Evolutionary conservation across 2,797 vertebrate species (phyloP).

Genomic region (Chromobotia macracanthus): DNA sequence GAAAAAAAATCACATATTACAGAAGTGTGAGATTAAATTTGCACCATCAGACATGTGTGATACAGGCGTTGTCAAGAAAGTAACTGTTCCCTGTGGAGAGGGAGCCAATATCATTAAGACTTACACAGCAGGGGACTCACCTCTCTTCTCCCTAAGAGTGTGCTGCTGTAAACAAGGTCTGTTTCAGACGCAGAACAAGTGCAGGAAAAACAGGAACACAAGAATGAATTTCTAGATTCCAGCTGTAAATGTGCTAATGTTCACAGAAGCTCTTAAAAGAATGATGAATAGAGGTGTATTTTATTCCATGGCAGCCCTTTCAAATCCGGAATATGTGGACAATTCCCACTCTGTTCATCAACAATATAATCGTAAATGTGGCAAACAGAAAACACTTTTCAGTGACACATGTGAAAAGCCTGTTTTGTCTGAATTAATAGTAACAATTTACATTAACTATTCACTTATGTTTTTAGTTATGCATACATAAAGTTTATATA

Average conservation of each 20-base stretch:
- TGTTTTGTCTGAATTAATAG: background rate
- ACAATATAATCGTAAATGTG: background rate
- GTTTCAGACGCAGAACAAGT: constrained; percentile 18
- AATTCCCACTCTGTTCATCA: background rate
- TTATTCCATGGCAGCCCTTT: background rate
- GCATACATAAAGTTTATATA: background rate
- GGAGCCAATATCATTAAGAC: constrained; percentile 71
- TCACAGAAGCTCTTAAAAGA: constrained; percentile 1
- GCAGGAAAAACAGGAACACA: background rate
- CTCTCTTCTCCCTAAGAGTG: constrained; percentile 32
- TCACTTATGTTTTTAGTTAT: background rate
- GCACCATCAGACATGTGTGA: constrained; percentile 65
- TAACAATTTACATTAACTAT: background rate
- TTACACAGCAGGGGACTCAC: constrained; percentile 69
- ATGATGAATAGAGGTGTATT: constrained; percentile 12
- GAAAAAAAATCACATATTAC: constrained; percentile 62
- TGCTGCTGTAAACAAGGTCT: constrained; percentile 36
- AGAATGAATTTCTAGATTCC: constrained; percentile 20
- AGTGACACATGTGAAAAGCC: background rate
- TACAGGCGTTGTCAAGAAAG: constrained; percentile 69
- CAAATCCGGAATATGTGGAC: background rate
- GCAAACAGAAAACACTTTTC: background rate
- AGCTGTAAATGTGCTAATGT: constrained; percentile 14
- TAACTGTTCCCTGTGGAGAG: constrained; percentile 64
- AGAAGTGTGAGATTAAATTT: constrained; percentile 67